These are phyloP conservation scores for Plumapathes pennacea DNA, from an alignment of 92 coral and sea anemone species.

Conservation along the genomic window DNA sequence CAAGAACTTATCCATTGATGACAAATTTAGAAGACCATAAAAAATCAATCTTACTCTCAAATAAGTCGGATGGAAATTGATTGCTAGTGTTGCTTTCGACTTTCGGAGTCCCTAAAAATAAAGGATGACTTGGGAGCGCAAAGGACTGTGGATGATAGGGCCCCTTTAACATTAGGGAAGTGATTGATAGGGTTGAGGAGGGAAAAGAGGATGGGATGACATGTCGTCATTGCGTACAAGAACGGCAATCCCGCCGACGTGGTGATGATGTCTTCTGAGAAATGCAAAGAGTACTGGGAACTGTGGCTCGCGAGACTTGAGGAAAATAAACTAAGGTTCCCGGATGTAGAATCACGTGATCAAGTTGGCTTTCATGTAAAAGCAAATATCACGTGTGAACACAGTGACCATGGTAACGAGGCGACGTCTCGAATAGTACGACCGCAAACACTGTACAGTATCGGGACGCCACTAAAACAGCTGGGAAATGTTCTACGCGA, in stretches of 20 bases:
- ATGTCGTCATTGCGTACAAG: slow-evolving; percentile 81
- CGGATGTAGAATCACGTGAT: slow-evolving; percentile 1
- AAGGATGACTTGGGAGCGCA: no score
- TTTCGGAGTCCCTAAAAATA: no score
- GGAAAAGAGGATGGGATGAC: slow-evolving; percentile 73
- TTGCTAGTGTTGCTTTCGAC: no score
- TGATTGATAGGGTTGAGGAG: no score
- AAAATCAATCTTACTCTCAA: no score
- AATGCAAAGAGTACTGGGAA: slow-evolving; percentile 73
- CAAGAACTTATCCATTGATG: no score
- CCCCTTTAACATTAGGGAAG: no score
- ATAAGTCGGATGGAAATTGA: no score
- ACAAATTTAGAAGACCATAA: no score
- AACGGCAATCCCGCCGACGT: slow-evolving; percentile 89
- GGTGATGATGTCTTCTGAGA: slow-evolving; percentile 59
- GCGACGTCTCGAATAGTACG: neutral
- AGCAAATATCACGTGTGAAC: neutral
- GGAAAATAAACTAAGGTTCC: slow-evolving; percentile 45
- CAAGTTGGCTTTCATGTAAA: neutral
- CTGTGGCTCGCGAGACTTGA: slow-evolving; percentile 80
- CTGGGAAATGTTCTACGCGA: slow-evolving; percentile 63
- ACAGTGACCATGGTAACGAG: neutral
- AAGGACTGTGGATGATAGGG: no score
- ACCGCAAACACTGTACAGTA: slow-evolving; percentile 30
- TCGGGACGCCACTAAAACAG: slow-evolving; percentile 40